Percentiles rank a stretch among this genome's conserved stretches.
Conservation (phyloP, 2,113 vertebrate genomes). For the Microcebus jonahi region DNA sequence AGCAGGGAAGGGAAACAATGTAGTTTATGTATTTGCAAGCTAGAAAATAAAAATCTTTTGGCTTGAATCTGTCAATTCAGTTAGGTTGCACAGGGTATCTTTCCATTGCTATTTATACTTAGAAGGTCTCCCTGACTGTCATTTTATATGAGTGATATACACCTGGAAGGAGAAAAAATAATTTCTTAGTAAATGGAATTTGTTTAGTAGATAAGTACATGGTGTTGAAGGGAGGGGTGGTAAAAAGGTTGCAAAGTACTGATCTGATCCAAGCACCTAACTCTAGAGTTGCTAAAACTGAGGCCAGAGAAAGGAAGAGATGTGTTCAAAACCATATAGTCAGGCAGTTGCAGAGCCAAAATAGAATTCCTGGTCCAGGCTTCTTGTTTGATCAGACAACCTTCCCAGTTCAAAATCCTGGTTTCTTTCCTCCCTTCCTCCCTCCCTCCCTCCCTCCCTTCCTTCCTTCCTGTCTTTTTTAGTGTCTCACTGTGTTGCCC, state of each 20-base stretch:
- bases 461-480: too few relatives aligned
- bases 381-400: neutral
- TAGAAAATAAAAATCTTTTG: neutral
- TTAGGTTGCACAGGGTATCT: neutral
- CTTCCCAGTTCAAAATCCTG: neutral
- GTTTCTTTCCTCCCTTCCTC: neutral
- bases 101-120: neutral
- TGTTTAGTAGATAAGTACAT: conserved; percentile 12
- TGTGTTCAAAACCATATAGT: neutral
- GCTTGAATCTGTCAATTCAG: neutral
- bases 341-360: neutral
- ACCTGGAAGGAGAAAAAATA: neutral
- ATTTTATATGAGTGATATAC: neutral
- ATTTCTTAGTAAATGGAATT: conserved; percentile 12
- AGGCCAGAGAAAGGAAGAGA: neutral
- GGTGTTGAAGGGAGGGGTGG: neutral
- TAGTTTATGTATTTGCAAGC: neutral
- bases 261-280: neutral
- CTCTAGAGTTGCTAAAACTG: neutral
- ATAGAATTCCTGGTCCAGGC: neutral
- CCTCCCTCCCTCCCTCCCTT: neutral
- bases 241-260: neutral
- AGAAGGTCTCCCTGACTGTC: neutral
- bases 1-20: neutral
- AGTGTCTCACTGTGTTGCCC: too few relatives aligned